Base-by-base conservation (phyloP, 2,888 invertebrate species). In the Cryptocheilus praepositus region DNA sequence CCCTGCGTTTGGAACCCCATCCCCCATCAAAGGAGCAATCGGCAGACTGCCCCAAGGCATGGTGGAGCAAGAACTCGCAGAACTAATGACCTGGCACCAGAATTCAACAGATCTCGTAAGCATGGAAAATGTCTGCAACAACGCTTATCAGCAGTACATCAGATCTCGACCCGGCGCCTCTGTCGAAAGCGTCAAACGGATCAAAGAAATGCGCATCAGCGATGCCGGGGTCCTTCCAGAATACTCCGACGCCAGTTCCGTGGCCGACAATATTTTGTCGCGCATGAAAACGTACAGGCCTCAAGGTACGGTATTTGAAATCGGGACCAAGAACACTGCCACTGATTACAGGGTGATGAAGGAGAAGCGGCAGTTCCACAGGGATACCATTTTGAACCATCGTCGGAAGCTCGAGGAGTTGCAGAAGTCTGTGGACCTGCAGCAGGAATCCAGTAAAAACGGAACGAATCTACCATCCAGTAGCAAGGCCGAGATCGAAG, bases 71-170 rank as follows among this genome's bases (percentile, higher is more conserved):
- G 93, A 97, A 83, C 93, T 95, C 66, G 93, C 95, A 49, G 92
- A 94, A 64, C 90, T 99, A 25, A 89, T 93, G 64, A 90, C 91
- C 18, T 94, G 95, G 91, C 95, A 96, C 83, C 92, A 93, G 77
- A 92, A 91, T 72, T 90, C 92, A 80, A 90, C 91, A 0, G 96
- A 98, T 83, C 92, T 98, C 88, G 96, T 96, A 88, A 91, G 92
- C 71, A 91, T 94, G 84, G 89, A 91, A 80, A 92, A 94, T 73
- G 96, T 96, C 0, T 94, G 95, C 71, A 92, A 91, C 46, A 98
- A 98, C 85, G 98, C 96, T 0, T 97, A 97, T 90, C 94, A 94
- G 85, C 96, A 98, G 79, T 99, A 99, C 89, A 84, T 96, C 0
- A 92, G 93, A 74, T 96, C 98, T 73, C 91, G 99, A 70, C 97